Base-by-base conservation (phyloP, 2,113 vertebrate species). In the Notechis scutatus region DNA sequence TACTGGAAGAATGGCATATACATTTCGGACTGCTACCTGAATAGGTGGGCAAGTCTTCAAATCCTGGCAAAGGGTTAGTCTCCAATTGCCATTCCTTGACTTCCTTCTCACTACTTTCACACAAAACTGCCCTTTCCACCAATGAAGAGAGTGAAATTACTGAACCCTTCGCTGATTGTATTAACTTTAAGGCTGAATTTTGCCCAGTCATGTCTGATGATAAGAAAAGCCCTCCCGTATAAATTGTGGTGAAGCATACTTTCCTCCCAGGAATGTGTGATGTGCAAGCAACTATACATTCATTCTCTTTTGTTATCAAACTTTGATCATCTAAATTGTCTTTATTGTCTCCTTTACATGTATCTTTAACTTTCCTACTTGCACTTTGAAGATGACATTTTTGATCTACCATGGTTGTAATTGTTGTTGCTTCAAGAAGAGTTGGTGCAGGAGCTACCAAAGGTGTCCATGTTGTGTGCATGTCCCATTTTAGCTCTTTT, bases 231-330 rank as follows among this genome's bases (percentile, higher is more conserved):
- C 94, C 91, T 88, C 96, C 91, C 0, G 89, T 61, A 15, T 92
- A 93, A 39, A 95, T 7, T 61, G 97, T 92, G 20, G 85, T 90
- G 57, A 95, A 93, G 34, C 95, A 93, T 61, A 94, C 93, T 29
- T 52, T 94, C 92, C 95, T 96, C 93, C 57, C 85, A 0, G 92
- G 88, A 50, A 47, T 3, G 2, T 96, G 96, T 14, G 93, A 10
- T 91, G 95, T 94, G 61, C 93, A 93, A 91, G 90, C 23, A 0
- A 92, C 1, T 24, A 89, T 29, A 1, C 18, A 57, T 24, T 59
- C 91, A 47, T 88, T 50, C 4, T 61, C 39, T 26, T 93, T 94
- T n/a, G 93, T 89, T 2, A 54, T 90, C 47, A 94, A 92, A 11
- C n/a, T 90, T 56, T 87, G 61, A 56, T 54, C 87, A 56, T 90